A percentile compares a stretch with the other conserved stretches of the same genome.
phyloP scores from a whole-genome alignment of 1,140 invertebrate species.

The Polypedilum vanderplanki region DNA sequence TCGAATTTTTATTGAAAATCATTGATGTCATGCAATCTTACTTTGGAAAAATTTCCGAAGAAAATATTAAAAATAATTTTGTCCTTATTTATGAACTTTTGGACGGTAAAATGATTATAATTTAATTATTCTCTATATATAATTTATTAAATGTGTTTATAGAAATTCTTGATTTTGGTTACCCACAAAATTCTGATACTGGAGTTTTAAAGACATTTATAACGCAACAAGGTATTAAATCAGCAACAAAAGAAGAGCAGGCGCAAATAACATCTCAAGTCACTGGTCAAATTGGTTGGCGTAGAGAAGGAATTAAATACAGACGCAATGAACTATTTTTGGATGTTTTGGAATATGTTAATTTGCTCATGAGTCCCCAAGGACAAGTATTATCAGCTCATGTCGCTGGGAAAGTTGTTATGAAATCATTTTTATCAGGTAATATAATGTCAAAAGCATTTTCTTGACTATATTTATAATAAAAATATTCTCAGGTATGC shows the following conservation, averaged over 20 bases:
- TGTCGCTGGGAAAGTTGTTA: conserved; percentile 98
- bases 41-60: conserved; percentile 99
- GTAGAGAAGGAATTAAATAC: conserved; percentile 98
- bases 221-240: conserved; percentile 98
- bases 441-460: no score
- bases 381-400: conserved; percentile 98
- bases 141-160: conserved; percentile 37
- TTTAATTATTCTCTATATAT: conserved; percentile 25
- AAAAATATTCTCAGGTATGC: conserved; percentile 63
- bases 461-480: no score
- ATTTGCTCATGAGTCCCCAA: conserved; percentile 98
- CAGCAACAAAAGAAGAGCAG: conserved; percentile 98
- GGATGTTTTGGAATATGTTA: conserved; percentile 98
- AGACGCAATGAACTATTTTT: conserved; percentile 97
- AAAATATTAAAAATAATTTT: conserved; percentile 99
- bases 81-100: conserved; percentile 98
- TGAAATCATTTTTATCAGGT: conserved; percentile 97
- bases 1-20: conserved; percentile 98
- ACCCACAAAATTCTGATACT: conserved; percentile 99
- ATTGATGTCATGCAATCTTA: conserved; percentile 99
- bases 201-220: conserved; percentile 99
- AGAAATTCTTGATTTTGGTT: conserved; percentile 99
- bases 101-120: conserved; percentile 65
- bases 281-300: conserved; percentile 99
- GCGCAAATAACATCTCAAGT: conserved; percentile 98